Base-by-base conservation (phyloP, 2,888 invertebrate species). In the Caenorhabditis wallacei region DNA sequence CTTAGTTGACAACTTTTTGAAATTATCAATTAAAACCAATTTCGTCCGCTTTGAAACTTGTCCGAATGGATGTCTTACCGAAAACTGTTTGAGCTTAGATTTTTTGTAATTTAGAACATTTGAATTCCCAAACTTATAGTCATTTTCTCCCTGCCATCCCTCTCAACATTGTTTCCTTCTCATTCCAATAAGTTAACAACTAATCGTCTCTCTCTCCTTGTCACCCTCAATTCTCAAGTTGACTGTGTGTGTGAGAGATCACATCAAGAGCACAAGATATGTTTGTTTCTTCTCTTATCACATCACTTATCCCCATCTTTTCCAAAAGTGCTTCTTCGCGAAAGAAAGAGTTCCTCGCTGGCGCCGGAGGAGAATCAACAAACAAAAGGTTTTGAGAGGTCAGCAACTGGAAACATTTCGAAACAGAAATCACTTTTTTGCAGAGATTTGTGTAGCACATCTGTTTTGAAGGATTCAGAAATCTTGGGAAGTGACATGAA, bases 271-370 rank as follows among this genome's bases (percentile, higher is more conserved):
- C 76, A 69, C 76, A 76, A 68, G 76, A 76, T 76, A 76, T 76
- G 76, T 76, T 76, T 76, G 76, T 76, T 76, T 76, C 66, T 72
- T 66, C 64, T 64, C 63, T 72, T 72, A 61, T 64, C 74, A 66
- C 66, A 66, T 66, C 53, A 46, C 54, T 69, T 57, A 57, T 69
- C 70, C 30, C 43, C 46, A 70, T 59, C 48, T 57, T 30, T 20
- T 54, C 30, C 63, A 26, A 59, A 75, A 75, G 59, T 68, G 75
- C 54, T 61, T 48, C 30, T 10, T 8, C 56, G 5, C n/a, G n/a
- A n/a, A n/a, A n/a, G n/a, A 40, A 56, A 13, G 37, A 51, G 48
- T 37, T 71, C 74, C 24, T 30, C 3, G 13, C 46, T 48, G 2
- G 22, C 35, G 24, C 26, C 48, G 26, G n/a, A 10, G 43, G 53